These are phyloP conservation scores for Thymallus thymallus DNA, from an alignment of 2,113 vertebrate species.

Conservation along the genomic window DNA sequence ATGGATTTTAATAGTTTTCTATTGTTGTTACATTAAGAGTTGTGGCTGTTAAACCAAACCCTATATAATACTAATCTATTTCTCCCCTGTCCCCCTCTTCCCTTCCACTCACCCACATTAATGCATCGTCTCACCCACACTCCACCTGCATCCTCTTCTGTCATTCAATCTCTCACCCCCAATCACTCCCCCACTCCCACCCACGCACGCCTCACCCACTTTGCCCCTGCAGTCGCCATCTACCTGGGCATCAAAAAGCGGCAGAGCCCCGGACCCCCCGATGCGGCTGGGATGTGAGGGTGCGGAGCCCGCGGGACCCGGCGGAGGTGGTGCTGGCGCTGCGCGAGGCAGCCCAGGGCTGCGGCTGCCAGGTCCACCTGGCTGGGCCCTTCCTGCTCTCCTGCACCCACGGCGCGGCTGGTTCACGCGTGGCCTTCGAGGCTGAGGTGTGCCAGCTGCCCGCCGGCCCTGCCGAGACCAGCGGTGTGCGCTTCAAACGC, in stretches of 20 bases:
- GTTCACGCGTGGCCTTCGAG: constrained; percentile 83
- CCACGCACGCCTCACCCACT: neutral
- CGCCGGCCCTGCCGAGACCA: constrained; percentile 74
- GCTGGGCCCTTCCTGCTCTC: constrained; percentile 87
- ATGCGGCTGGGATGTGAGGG: constrained; percentile 87
- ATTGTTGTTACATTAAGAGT: neutral
- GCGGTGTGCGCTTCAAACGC: constrained; percentile 82
- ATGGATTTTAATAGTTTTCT: too few relatives aligned
- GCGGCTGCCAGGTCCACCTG: constrained; percentile 82
- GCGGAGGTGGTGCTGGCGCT: constrained; percentile 80
- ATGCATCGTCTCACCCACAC: neutral
- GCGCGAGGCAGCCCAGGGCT: constrained; percentile 80
- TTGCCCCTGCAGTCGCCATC: constrained; percentile 80
- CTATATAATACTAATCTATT: constrained; percentile 33
- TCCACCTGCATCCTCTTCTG: neutral
- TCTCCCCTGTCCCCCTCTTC: neutral
- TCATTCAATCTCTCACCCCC: constrained; percentile 46
- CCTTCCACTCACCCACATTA: neutral
- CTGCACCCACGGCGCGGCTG: constrained; percentile 82
- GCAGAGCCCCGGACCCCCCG: constrained; percentile 77
- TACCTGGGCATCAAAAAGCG: constrained; percentile 93
- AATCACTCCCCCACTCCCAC: neutral
- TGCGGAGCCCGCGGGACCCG: constrained; percentile 80
- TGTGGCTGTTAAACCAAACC: neutral
- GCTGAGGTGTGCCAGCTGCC: constrained; percentile 89